Conservation (phyloP, 2,113 vertebrate species). For the Upupa epops region DNA sequence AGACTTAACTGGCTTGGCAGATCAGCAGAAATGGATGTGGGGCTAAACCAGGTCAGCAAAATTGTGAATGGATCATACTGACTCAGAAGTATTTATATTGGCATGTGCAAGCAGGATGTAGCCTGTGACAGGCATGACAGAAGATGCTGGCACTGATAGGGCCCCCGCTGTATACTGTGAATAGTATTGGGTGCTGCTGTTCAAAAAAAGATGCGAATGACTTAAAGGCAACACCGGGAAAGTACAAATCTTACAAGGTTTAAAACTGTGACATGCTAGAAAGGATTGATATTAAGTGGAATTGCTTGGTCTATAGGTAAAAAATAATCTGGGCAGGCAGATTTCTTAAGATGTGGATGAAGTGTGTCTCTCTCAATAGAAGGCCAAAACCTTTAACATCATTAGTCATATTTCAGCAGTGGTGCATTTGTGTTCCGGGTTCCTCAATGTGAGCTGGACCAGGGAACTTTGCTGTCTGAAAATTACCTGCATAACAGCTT, state of each 20-base stretch:
- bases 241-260: background rate
- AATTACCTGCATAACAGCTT: background rate
- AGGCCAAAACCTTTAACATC: background rate
- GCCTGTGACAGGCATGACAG: background rate
- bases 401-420: background rate
- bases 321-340: background rate
- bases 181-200: background rate
- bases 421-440: background rate
- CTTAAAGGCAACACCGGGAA: background rate
- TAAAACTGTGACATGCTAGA: background rate
- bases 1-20: slow-evolving; percentile 15
- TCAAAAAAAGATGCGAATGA: background rate
- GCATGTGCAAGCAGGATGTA: background rate
- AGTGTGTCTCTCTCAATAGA: background rate
- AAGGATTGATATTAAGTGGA: background rate
- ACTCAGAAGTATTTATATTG: background rate
- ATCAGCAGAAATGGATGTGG: background rate
- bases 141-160: background rate
- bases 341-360: background rate
- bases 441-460: background rate
- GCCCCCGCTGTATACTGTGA: background rate
- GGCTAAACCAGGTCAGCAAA: slow-evolving; percentile 4
- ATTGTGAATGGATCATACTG: background rate
- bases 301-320: background rate
- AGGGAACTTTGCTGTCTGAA: background rate